These are phyloP conservation scores for Psittacula echo DNA, from an alignment of 2,797 vertebrate species.

Conservation along the genomic window DNA sequence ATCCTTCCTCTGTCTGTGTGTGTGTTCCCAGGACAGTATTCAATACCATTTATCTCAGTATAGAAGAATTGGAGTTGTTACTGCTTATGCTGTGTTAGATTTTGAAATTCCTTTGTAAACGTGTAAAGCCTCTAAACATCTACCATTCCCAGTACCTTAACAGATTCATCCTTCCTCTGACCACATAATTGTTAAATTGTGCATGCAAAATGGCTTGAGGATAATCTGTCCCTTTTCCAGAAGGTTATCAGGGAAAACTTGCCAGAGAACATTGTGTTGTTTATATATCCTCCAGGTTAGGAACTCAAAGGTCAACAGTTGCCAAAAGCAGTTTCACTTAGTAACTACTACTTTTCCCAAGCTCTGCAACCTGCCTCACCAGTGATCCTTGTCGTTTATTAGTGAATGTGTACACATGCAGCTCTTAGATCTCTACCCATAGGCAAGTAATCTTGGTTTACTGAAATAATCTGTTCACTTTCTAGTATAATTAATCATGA, in stretches of 20 bases:
- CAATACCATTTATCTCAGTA: not conserved
- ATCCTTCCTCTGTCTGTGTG: not conserved
- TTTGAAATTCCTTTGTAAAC: slow-evolving; percentile 72
- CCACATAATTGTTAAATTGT: slow-evolving; percentile 82
- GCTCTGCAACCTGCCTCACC: slow-evolving; percentile 56
- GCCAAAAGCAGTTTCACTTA: slow-evolving; percentile 77
- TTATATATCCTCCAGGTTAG: slow-evolving; percentile 77
- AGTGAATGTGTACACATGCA: slow-evolving; percentile 25
- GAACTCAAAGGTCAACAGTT: slow-evolving; percentile 81
- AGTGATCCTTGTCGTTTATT: slow-evolving; percentile 69
- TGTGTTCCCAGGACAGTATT: not conserved
- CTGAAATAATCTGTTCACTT: slow-evolving; percentile 61
- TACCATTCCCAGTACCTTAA: slow-evolving; percentile 65
- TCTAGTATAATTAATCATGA: slow-evolving; percentile 61
- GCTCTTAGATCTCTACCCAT: slow-evolving; percentile 42
- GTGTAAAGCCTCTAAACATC: slow-evolving; percentile 64
- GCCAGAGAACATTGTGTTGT: slow-evolving; percentile 71
- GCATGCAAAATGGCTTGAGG: slow-evolving; percentile 79
- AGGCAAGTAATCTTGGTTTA: slow-evolving; percentile 59
- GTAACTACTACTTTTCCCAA: slow-evolving; percentile 65
- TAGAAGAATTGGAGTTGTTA: slow-evolving; percentile 47
- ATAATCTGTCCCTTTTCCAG: slow-evolving; percentile 74
- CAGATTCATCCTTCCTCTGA: slow-evolving; percentile 73
- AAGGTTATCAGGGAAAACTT: slow-evolving; percentile 78
- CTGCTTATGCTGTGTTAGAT: slow-evolving; percentile 60